Evolutionary conservation across 37 sponge, comb jelly and placozoan genomes (phyloP), one percentile per base, ranked within the genome.

Genomic region (Crambe crambe): DNA sequence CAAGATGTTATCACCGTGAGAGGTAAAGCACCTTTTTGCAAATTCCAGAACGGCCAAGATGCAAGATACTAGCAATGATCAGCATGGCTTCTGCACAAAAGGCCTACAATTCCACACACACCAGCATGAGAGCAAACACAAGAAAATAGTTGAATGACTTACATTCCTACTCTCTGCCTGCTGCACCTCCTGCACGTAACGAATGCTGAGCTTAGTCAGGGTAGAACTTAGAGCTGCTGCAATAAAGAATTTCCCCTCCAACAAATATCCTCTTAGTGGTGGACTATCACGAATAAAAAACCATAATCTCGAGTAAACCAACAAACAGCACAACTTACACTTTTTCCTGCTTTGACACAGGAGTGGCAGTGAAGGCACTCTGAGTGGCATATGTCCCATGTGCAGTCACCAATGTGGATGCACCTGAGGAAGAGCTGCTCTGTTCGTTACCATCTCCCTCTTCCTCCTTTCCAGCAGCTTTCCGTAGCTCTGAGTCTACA

Each of bases 311-410:
- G 6, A 60, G n/a, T 25, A 60, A 26, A 3, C 3, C 61, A 60
- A n/a, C 25, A 60, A n/a, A 60, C 61, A 4, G 15, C 54, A 51
- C n/a, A 2, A 20, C 82, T 91, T 54, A 95, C 89, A 91, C 40
- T 27, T 84, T 77, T 1, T 84, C 82, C 54, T 85, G 78, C 42
- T 87, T 93, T 56, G 82, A 79, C 29, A 64, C 74, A 30, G 89
- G 70, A 21, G 85, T 54, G 31, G 90, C 65, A n/a, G 86, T 85
- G 67, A 94, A 82, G 23, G 96, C 98, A 82, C 89, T 89, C 79
- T 98, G 97, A 10, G 99, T 93, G 32, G 94, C 94, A 73, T 98
- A 98, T 25, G 99, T 96, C 5, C 97, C 97, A 31, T 94, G 95
- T 2, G 94, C 95, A 31, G 99, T 98, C 43, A 98, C 97, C 41